Evolutionary conservation across 2,113 vertebrate genomes (phyloP).

Genomic region (Ceyx melanurus): DNA sequence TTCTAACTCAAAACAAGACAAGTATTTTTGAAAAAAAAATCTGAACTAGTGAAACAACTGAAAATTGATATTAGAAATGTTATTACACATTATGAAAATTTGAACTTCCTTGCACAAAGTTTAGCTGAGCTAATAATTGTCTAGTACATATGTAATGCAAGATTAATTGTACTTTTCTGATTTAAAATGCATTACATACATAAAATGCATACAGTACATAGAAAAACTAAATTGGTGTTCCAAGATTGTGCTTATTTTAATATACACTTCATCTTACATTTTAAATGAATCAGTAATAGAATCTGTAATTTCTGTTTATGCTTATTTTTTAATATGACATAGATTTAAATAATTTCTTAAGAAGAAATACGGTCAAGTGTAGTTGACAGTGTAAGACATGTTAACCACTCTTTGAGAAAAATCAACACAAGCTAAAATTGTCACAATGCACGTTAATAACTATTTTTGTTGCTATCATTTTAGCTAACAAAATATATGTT

Average conservation of each 20-base stretch:
- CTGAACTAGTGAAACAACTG: not conserved
- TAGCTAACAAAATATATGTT: not conserved
- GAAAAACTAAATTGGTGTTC: not conserved
- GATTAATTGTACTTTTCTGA: not conserved
- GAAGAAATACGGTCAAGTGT: not conserved
- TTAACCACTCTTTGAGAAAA: not conserved
- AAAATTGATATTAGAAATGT: not conserved
- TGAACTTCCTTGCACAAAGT: not conserved
- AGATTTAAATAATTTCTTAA: not conserved
- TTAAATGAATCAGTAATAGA: not conserved
- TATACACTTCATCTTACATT: not conserved
- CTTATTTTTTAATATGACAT: not conserved
- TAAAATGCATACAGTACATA: not conserved
- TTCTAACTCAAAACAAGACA: too few relatives aligned
- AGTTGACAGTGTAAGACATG: not conserved
- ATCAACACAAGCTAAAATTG: not conserved
- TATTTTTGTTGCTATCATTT: not conserved
- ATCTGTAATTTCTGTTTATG: not conserved
- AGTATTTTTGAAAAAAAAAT: not conserved
- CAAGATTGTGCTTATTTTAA: not conserved
- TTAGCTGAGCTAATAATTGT: not conserved
- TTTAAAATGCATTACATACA: not conserved
- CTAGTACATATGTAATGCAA: not conserved
- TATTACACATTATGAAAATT: not conserved
- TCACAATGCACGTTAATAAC: not conserved